Conservation (phyloP, 2,797 vertebrate species). For the Anomalospiza imberbis region DNA sequence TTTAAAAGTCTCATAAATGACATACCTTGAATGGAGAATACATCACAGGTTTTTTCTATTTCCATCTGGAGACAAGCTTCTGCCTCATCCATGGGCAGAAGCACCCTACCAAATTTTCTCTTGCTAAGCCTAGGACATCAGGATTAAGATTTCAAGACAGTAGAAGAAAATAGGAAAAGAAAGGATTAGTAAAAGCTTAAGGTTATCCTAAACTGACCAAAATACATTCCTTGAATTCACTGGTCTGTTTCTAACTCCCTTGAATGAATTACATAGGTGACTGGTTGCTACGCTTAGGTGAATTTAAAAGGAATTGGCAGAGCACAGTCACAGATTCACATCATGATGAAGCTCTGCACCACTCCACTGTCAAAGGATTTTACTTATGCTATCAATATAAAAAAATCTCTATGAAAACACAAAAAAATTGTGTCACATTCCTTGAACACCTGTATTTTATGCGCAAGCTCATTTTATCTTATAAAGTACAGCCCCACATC, state of each 20-base stretch:
- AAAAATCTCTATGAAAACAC: background rate
- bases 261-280: background rate
- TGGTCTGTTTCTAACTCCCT: background rate
- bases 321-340: background rate
- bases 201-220: background rate
- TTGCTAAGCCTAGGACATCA: background rate
- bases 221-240: background rate
- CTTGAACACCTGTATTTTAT: background rate
- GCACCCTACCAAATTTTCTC: background rate
- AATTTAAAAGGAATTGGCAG: background rate
- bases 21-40: background rate
- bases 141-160: background rate
- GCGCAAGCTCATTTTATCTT: background rate
- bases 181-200: background rate
- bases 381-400: background rate
- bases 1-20: background rate
- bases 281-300: background rate
- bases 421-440: background rate
- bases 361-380: background rate
- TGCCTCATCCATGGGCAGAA: background rate
- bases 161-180: background rate
- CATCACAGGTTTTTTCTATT: background rate
- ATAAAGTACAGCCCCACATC: background rate
- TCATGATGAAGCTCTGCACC: background rate
- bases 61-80: background rate